These are phyloP conservation scores for Scopus umbretta DNA, from an alignment of 2,113 vertebrate genomes.

Conservation along the genomic window DNA sequence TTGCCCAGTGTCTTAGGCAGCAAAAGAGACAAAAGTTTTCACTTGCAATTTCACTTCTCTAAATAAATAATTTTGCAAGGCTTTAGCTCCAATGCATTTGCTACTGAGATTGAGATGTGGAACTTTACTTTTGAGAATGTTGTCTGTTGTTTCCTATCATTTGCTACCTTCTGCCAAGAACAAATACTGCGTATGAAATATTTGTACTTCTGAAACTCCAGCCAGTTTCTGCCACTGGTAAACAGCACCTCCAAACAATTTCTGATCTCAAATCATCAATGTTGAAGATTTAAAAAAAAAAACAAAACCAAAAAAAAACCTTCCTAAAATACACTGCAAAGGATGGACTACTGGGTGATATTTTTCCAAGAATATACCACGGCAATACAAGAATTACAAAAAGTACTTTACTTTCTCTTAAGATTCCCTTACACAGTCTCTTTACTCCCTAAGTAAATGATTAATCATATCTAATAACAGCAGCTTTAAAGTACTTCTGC, in stretches of 20 bases:
- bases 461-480: not conserved
- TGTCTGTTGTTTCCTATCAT: not conserved
- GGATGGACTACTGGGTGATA: not conserved
- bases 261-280: not conserved
- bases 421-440: not conserved
- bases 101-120: not conserved
- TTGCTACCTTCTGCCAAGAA: not conserved
- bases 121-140: not conserved
- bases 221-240: not conserved
- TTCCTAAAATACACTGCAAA: not conserved
- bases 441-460: not conserved
- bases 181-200: not conserved
- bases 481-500: not conserved
- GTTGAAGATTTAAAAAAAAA: not conserved
- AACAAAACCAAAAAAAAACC: too few species aligned
- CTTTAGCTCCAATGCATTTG: not conserved
- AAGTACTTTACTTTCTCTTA: not conserved
- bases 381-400: not conserved
- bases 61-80: not conserved
- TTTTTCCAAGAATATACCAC: not conserved
- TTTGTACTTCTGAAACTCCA: not conserved
- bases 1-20: not conserved
- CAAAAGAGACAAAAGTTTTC: not conserved
- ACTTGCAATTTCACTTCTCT: not conserved
- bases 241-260: not conserved